These are phyloP conservation scores for Apamea epomidion DNA, from an alignment of 2,888 invertebrate species.

Conservation along the genomic window DNA sequence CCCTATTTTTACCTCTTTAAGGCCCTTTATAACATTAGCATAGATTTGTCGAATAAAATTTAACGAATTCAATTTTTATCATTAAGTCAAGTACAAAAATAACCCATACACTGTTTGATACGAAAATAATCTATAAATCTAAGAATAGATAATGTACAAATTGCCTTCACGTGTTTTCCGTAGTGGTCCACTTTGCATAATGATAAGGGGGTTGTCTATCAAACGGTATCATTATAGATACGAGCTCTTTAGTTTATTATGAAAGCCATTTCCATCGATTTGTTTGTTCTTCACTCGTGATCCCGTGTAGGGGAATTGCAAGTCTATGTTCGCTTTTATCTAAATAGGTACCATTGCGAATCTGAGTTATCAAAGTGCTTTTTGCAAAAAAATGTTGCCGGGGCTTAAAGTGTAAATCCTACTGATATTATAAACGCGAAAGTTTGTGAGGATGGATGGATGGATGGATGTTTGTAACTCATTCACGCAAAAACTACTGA, in stretches of 20 bases:
- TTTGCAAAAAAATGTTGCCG: neutral
- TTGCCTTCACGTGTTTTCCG: constrained; percentile 45
- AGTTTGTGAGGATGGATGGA: too few relatives aligned
- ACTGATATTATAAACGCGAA: too few relatives aligned
- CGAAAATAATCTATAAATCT: constrained; percentile 15
- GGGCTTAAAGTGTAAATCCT: neutral
- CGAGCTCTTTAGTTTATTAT: constrained; percentile 4
- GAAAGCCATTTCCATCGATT: constrained; percentile 20
- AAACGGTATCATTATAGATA: constrained; percentile 31
- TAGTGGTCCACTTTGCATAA: constrained; percentile 45
- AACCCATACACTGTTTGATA: neutral
- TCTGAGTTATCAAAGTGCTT: neutral
- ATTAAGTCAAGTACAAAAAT: neutral
- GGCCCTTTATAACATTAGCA: too few relatives aligned
- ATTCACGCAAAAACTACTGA: too few relatives aligned
- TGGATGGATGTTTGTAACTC: too few relatives aligned
- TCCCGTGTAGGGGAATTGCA: constrained; percentile 29
- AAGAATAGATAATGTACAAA: constrained; percentile 38
- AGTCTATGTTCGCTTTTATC: constrained; percentile 15
- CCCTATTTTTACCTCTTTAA: neutral
- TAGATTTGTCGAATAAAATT: neutral
- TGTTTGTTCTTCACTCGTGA: constrained; percentile 45
- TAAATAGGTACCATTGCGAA: neutral
- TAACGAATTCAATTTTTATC: constrained; percentile 8
- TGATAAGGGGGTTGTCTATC: constrained; percentile 44